phyloP scores from a whole-genome alignment of 2,888 invertebrate species.

The Synanthedon myopaeformis region DNA sequence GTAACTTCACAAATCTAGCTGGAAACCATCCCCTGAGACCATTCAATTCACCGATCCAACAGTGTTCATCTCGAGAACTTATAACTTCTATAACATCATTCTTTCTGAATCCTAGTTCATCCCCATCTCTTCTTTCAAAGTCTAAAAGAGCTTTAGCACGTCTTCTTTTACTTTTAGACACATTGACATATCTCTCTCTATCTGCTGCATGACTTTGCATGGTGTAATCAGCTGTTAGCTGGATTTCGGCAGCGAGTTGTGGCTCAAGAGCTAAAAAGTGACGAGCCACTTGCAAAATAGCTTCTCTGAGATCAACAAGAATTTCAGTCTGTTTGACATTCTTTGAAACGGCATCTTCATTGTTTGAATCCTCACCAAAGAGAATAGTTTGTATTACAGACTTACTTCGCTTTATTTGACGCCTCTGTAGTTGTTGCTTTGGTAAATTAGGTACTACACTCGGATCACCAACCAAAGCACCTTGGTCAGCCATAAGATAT shows the following conservation, averaged over 20 bases:
- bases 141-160: conserved; percentile 96
- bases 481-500: conserved; percentile 97
- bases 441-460: conserved; percentile 91
- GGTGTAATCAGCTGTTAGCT: conserved; percentile 90
- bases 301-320: conserved; percentile 96
- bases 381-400: conserved; percentile 90
- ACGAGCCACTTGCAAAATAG: conserved; percentile 89
- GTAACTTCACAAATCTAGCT: conserved; percentile 93
- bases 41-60: conserved; percentile 98
- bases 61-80: conserved; percentile 97
- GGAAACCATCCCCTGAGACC: conserved; percentile 97
- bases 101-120: conserved; percentile 97
- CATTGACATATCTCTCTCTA: conserved; percentile 94
- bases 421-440: conserved; percentile 87
- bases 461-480: conserved; percentile 91
- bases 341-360: conserved; percentile 91
- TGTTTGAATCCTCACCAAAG: conserved; percentile 82
- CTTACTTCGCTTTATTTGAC: conserved; percentile 91
- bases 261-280: conserved; percentile 96
- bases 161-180: conserved; percentile 85
- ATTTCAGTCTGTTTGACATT: conserved; percentile 99
- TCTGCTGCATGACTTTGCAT: conserved; percentile 96
- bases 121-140: conserved; percentile 97
- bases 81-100: conserved; percentile 98
- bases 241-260: conserved; percentile 82